These are phyloP conservation scores for Crocidura indochinensis DNA, from an alignment of 2,797 vertebrate genomes.

Conservation along the genomic window DNA sequence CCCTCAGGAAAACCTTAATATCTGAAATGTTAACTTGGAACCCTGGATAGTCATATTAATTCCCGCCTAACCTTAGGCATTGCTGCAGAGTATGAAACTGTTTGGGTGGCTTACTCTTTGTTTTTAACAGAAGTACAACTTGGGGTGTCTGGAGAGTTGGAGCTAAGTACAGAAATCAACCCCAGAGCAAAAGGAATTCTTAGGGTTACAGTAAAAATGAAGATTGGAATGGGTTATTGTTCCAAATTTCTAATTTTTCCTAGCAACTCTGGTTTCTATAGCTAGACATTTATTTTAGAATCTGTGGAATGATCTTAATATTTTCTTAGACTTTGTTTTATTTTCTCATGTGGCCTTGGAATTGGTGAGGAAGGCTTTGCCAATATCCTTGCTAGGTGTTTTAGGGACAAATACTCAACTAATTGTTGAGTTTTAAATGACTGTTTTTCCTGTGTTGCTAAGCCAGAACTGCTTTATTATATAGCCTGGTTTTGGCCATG, in stretches of 20 bases:
- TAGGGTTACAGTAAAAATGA: slow-evolving; percentile 36
- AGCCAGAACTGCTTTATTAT: slow-evolving; percentile 36
- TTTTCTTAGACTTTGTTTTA: neutral
- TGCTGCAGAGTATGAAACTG: slow-evolving; percentile 6
- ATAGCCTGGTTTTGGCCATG: slow-evolving; percentile 1
- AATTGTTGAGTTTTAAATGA: slow-evolving; percentile 3
- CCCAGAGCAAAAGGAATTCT: slow-evolving; percentile 12
- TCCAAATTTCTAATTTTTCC: slow-evolving; percentile 1
- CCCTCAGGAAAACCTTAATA: neutral
- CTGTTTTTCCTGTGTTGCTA: slow-evolving; percentile 29
- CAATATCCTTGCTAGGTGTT: neutral
- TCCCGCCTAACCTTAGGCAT: slow-evolving; percentile 5
- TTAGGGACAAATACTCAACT: neutral
- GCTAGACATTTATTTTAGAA: slow-evolving; percentile 36
- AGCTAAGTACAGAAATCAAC: slow-evolving; percentile 36
- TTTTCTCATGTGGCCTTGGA: slow-evolving; percentile 50
- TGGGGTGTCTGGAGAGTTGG: neutral
- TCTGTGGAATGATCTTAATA: neutral
- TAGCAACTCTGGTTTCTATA: slow-evolving; percentile 39
- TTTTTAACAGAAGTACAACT: neutral
- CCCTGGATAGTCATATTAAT: neutral
- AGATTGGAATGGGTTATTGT: neutral
- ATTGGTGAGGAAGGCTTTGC: slow-evolving; percentile 17
- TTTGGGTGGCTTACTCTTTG: slow-evolving; percentile 7
- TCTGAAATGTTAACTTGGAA: neutral